Evolutionary conservation across 2,797 vertebrate genomes (phyloP).

Genomic region (Malurus leucopterus): DNA sequence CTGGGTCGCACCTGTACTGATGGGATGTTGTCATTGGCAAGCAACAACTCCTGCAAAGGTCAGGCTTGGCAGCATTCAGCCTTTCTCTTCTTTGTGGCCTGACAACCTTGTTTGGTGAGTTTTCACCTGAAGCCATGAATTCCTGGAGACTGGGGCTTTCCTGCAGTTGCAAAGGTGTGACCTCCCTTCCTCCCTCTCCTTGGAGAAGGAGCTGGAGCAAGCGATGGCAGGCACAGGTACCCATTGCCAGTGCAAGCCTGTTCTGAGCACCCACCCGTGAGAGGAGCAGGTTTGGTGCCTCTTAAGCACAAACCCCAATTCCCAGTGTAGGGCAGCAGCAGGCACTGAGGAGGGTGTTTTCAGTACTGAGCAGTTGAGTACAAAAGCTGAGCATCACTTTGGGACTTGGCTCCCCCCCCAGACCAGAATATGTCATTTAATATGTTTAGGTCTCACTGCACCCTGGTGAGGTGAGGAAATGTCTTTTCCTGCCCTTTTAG

Average conservation of each 20-base stretch:
- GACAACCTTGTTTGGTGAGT: neutral
- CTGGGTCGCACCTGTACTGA: neutral
- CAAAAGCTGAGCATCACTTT: neutral
- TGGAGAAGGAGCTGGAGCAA: neutral
- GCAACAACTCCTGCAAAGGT: neutral
- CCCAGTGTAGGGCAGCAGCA: neutral
- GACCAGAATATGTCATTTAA: neutral
- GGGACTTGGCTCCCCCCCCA: neutral
- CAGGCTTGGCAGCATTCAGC: neutral
- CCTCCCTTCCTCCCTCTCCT: neutral
- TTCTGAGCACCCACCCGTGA: neutral
- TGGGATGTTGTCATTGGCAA: rapidly evolving
- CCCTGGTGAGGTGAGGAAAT: neutral
- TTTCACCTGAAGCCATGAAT: neutral
- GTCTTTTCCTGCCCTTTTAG: neutral
- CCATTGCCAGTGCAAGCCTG: neutral
- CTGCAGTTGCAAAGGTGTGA: neutral
- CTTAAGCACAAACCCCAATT: neutral
- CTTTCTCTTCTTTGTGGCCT: neutral
- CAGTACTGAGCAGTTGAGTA: neutral
- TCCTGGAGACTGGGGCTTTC: neutral
- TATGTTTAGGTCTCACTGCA: neutral
- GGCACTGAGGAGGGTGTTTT: neutral
- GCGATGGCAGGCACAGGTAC: rapidly evolving
- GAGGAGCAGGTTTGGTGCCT: neutral